Conservation (phyloP, 2,888 invertebrate species). For the Pyrrhia umbra region DNA sequence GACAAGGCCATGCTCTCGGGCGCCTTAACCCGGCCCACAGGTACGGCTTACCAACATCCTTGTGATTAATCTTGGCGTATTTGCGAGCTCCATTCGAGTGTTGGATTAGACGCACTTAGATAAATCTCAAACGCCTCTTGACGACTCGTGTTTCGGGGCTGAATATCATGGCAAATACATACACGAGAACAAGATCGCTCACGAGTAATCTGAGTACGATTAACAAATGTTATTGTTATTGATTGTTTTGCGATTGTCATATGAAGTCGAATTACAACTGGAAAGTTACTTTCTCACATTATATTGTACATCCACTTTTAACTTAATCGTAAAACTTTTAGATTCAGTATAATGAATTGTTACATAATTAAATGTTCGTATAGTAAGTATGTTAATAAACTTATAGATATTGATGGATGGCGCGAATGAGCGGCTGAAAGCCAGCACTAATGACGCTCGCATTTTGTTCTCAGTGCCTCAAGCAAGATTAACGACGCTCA, state of each 20-base stretch:
- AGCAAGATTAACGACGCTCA: slow-evolving; percentile 78
- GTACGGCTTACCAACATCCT: slow-evolving; percentile 81
- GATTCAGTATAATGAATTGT: neutral
- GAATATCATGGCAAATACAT: slow-evolving; percentile 45
- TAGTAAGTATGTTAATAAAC: slow-evolving; percentile 16
- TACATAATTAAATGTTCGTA: slow-evolving; percentile 17
- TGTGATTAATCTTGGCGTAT: slow-evolving; percentile 82
- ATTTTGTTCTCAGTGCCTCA: slow-evolving; percentile 72
- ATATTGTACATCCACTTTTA: slow-evolving; percentile 10
- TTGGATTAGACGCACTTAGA: slow-evolving; percentile 75
- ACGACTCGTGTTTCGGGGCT: slow-evolving; percentile 61
- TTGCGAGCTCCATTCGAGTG: slow-evolving; percentile 73
- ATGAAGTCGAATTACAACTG: neutral
- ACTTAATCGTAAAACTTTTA: slow-evolving; percentile 12
- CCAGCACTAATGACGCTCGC: slow-evolving; percentile 72
- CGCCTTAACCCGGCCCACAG: slow-evolving; percentile 76
- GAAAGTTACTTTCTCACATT: slow-evolving; percentile 24
- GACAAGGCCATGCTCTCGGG: slow-evolving; percentile 82
- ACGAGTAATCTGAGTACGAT: slow-evolving; percentile 10
- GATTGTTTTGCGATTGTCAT: slow-evolving; percentile 4
- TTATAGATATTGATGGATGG: slow-evolving; percentile 74
- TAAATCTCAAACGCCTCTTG: slow-evolving; percentile 70
- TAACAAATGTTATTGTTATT: slow-evolving; percentile 20
- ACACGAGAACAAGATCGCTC: slow-evolving; percentile 26
- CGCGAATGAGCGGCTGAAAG: slow-evolving; percentile 56